Evolutionary conservation across 2,888 invertebrate genomes (phyloP).

Genomic region (Ephialtes manifestator): DNA sequence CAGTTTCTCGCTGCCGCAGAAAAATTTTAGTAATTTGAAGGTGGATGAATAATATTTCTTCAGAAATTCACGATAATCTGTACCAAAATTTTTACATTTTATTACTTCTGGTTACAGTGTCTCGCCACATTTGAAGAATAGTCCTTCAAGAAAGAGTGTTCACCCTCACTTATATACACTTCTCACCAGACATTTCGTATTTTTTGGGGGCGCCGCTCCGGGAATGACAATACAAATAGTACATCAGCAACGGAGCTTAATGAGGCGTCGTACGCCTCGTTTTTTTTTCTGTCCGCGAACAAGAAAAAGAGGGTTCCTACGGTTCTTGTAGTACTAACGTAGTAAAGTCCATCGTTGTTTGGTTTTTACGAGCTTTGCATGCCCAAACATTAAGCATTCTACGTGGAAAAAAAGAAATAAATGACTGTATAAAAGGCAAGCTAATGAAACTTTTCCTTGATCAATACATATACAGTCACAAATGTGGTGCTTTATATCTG

Average conservation of each 20-base stretch:
- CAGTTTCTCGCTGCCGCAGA: too few relatives aligned
- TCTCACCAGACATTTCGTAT: not conserved
- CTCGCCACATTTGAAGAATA: not conserved
- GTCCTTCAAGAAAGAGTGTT: not conserved
- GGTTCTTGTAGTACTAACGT: conserved; percentile 28
- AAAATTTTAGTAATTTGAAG: too few relatives aligned
- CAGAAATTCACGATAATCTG: not conserved
- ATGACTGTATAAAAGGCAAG: not conserved
- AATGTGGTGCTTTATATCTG: not conserved
- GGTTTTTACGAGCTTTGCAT: conserved; percentile 40
- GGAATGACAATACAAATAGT: conserved; percentile 25
- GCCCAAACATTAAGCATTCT: conserved; percentile 6
- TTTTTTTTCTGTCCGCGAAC: conserved; percentile 14
- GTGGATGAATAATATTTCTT: not conserved
- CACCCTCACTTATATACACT: not conserved
- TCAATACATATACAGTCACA: not conserved
- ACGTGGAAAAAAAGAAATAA: not conserved
- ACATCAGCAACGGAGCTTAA: conserved; percentile 31
- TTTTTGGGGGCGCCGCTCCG: not conserved
- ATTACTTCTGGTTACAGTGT: not conserved
- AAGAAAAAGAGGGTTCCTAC: conserved; percentile 7
- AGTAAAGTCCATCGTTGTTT: conserved; percentile 26
- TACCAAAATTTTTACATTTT: not conserved
- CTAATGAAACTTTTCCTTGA: not conserved
- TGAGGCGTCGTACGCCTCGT: conserved; percentile 37